These are phyloP conservation scores for Planococcus citri DNA, from an alignment of 1,140 invertebrate genomes.

Conservation along the genomic window DNA sequence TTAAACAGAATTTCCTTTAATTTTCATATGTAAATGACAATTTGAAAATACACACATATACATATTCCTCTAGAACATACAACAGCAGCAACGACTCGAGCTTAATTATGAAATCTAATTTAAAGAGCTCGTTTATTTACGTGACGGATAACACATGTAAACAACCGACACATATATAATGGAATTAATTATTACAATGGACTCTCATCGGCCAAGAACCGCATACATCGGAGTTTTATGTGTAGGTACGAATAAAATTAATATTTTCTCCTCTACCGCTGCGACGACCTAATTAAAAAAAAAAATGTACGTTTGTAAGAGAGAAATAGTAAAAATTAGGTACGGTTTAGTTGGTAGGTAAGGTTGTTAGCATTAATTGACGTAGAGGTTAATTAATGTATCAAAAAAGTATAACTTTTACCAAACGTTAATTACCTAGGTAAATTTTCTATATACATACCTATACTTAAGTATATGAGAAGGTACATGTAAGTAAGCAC, in stretches of 20 bases:
- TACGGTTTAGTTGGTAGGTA: conserved; percentile 11
- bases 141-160: conserved; percentile 18
- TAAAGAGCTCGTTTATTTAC: conserved; percentile 17
- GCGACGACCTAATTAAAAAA: conserved; percentile 14
- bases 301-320: neutral
- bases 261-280: conserved; percentile 1
- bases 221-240: neutral
- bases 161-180: conserved; percentile 14
- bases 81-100: conserved; percentile 11
- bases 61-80: too few relatives aligned
- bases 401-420: conserved; percentile 8
- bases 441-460: too few relatives aligned
- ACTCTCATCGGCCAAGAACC: neutral
- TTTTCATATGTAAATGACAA: neutral
- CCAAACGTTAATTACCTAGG: neutral
- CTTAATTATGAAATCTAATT: conserved; percentile 17
- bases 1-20: too few relatives aligned
- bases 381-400: conserved; percentile 15
- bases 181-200: conserved; percentile 19
- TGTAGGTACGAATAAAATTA: conserved; percentile 6
- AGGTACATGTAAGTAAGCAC: too few relatives aligned
- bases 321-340: neutral
- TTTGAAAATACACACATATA: neutral
- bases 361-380: conserved; percentile 12
- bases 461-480: too few relatives aligned